Conservation (phyloP, 2,888 invertebrate species). For the Magallana nippona region DNA sequence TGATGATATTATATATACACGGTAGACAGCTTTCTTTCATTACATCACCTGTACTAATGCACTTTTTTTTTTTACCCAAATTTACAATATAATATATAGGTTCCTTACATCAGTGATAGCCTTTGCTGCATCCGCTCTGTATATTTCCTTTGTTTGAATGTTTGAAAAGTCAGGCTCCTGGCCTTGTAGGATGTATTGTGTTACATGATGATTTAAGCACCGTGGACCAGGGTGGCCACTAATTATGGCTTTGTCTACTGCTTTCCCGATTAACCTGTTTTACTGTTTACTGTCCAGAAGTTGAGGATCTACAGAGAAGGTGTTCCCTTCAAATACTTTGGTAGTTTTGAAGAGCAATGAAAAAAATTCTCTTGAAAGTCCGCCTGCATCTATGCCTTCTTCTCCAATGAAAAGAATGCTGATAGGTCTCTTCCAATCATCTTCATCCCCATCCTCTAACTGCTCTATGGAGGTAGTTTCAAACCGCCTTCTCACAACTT, state of each 20-base stretch:
- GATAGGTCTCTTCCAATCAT: conserved; percentile 44
- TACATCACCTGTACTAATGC: not conserved
- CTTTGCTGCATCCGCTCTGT: not conserved
- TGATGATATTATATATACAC: too few species aligned
- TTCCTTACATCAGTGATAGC: conserved; percentile 6
- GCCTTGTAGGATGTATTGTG: conserved; percentile 39
- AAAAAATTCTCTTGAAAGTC: conserved; percentile 48
- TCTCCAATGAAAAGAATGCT: conserved; percentile 46
- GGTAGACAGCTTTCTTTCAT: too few species aligned
- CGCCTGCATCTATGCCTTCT: conserved; percentile 49
- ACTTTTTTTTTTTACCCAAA: not conserved
- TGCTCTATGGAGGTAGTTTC: conserved; percentile 40
- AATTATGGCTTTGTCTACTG: conserved; percentile 43
- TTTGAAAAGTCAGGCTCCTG: conserved; percentile 11
- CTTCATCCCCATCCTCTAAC: conserved; percentile 38
- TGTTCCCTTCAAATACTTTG: conserved; percentile 45
- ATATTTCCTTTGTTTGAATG: conserved; percentile 6
- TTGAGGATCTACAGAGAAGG: conserved; percentile 42
- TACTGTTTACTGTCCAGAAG: conserved; percentile 44
- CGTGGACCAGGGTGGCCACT: conserved; percentile 48
- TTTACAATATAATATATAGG: not conserved
- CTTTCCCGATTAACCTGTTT: conserved; percentile 41
- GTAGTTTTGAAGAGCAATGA: conserved; percentile 40
- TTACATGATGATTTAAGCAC: conserved; percentile 41
- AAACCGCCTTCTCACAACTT: conserved; percentile 40